Conservation (phyloP, 2,888 invertebrate species). For the Listrodromus nycthemerus region DNA sequence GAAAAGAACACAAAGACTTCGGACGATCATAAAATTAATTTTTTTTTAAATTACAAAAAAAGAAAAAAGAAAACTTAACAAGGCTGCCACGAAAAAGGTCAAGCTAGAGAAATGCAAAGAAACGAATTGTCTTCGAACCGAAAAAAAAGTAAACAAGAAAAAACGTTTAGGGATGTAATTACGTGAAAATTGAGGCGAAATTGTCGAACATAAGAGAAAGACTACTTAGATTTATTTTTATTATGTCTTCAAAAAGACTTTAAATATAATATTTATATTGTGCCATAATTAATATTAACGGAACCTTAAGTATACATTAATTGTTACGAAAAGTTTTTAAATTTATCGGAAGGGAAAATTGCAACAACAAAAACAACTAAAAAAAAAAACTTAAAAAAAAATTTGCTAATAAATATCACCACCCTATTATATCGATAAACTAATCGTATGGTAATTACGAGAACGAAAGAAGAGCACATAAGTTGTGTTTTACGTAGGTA, state of each 20-base stretch:
- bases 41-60: no score
- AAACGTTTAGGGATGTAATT: conserved; percentile 76
- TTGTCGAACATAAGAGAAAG: conserved; percentile 82
- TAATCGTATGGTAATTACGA: conserved; percentile 59
- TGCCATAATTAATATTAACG: conserved; percentile 84
- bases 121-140: conserved; percentile 66
- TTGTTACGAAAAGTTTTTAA: conserved; percentile 83
- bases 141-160: conserved; percentile 66
- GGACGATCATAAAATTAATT: conserved; percentile 53
- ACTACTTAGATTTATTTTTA: conserved; percentile 84
- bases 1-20: conserved; percentile 66
- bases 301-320: conserved; percentile 83
- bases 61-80: conserved; percentile 64
- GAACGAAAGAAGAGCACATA: conserved; percentile 26
- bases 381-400: conserved; percentile 36
- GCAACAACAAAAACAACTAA: conserved; percentile 73
- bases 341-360: conserved; percentile 81
- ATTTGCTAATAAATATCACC: conserved; percentile 45
- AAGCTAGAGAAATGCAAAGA: conserved; percentile 45
- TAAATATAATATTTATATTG: conserved; percentile 84
- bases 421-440: conserved; percentile 55
- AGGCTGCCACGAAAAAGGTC: conserved; percentile 59
- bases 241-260: conserved; percentile 84
- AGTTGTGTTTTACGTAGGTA: conserved; percentile 35
- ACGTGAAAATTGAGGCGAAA: conserved; percentile 72